Evolutionary conservation across 1,140 invertebrate genomes (phyloP), one percentile per base, ranked within the genome.

Genomic region (Periplaneta americana): DNA sequence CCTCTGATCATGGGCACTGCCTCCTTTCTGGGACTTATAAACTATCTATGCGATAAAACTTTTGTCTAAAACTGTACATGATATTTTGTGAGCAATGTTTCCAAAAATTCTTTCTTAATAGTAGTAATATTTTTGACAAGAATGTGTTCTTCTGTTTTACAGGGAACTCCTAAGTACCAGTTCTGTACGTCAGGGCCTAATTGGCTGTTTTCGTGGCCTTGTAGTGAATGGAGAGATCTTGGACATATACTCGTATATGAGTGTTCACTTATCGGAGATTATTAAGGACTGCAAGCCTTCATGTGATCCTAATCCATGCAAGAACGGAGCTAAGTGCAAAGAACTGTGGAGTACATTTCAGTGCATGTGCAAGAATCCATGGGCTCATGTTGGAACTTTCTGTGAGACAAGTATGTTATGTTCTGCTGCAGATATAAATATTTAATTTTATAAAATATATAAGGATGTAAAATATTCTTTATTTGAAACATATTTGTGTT

Each of bases 221-320:
- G 95, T 97, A 0, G 96, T 98, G 22, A 98, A 98, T 86, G 95
- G 96, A 31, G 94, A 96, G 89, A 95, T 97, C 82, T 87, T 97
- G 34, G 96, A 98, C 86, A 95, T 98, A 83, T 96, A 97, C 86
- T 95, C 95, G 85, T 97, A 97, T 88, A 97, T 97, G 95, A 96
- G 95, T n/a, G 95, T 97, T 79, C 95, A 96, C 88, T 88, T 96
- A 57, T 95, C 95, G 57, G 95, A 96, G 88, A 97, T 98, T 80
- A 96, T 96, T 57, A 95, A 95, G 87, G 96, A 97, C 86, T 98
- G 97, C 86, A 96, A 96, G 86, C 96, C 97, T 8, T 97, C 95
- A 0, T 98, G 97, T 89, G 95, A 96, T 84, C 96, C 96, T 0
- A 97, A 97, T 86, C 97, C 97, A 32, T 98, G 97, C 87, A 92